These are phyloP conservation scores for Pseudois nayaur DNA, from an alignment of 2,113 vertebrate species.

Conservation along the genomic window DNA sequence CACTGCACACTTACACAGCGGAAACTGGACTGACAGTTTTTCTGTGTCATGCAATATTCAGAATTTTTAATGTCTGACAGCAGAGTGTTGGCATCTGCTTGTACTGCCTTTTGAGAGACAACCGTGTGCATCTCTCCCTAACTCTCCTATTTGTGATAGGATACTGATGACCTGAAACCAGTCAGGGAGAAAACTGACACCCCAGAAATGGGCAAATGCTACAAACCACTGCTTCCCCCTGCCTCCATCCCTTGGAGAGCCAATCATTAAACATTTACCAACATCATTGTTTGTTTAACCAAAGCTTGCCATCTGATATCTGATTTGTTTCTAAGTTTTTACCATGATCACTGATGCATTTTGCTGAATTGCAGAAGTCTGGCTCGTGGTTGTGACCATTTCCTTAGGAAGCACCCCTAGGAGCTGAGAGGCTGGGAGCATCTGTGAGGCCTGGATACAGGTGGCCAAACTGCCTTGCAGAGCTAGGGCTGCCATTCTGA, in stretches of 20 bases:
- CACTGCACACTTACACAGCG: accelerated
- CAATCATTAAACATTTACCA: not conserved
- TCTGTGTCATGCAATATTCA: not conserved
- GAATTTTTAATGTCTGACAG: not conserved
- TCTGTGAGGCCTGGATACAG: not conserved
- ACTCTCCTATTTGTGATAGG: not conserved
- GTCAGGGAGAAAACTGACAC: not conserved
- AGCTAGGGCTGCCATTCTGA: not conserved
- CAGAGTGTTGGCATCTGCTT: too few species aligned
- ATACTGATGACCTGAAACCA: not conserved
- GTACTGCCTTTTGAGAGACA: not conserved
- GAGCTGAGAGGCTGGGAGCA: not conserved
- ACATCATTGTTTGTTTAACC: not conserved
- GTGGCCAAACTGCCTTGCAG: not conserved
- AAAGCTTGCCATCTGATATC: not conserved
- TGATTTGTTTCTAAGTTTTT: not conserved
- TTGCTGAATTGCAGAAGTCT: not conserved
- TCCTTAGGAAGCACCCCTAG: not conserved
- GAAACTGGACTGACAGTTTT: not conserved
- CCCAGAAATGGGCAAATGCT: not conserved
- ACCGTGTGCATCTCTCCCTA: not conserved
- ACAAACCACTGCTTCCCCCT: not conserved
- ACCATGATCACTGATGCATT: not conserved
- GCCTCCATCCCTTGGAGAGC: not conserved
- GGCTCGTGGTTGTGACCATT: not conserved